Conservation (phyloP, 2,797 vertebrate genomes). For the Neosalanx taihuensis region DNA sequence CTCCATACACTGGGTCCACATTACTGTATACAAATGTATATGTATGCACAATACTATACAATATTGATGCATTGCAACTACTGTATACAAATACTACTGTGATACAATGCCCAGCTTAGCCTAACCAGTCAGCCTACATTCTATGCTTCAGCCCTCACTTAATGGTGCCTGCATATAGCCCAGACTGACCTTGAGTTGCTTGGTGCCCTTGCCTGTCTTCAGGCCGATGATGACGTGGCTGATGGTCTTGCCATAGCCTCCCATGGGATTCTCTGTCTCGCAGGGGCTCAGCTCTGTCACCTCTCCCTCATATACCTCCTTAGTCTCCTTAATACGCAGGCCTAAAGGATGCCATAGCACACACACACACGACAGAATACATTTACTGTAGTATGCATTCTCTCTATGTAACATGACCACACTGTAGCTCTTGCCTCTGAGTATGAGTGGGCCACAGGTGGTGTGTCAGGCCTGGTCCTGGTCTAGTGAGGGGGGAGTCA, state of each 20-base stretch:
- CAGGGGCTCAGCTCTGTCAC: slow-evolving; percentile 97
- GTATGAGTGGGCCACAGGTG: slow-evolving; percentile 54
- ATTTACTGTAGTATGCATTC: background rate
- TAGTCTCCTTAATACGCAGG: slow-evolving; percentile 96
- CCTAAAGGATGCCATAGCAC: slow-evolving; percentile 62
- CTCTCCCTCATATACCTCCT: slow-evolving; percentile 99
- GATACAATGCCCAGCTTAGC: too few species aligned
- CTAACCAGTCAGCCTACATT: too few species aligned
- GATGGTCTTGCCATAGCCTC: slow-evolving; percentile 97
- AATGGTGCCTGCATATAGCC: too few species aligned
- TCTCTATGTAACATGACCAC: slow-evolving; percentile 46
- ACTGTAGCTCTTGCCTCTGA: slow-evolving; percentile 22
- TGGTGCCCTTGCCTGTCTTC: slow-evolving; percentile 97
- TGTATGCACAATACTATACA: too few species aligned
- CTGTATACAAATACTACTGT: too few species aligned
- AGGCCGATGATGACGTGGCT: slow-evolving; percentile 97
- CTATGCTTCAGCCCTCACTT: too few species aligned
- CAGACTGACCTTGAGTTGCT: slow-evolving; percentile 88
- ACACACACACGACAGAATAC: background rate
- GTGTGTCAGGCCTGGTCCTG: slow-evolving; percentile 35
- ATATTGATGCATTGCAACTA: too few species aligned
- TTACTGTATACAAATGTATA: too few species aligned
- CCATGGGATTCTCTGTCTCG: slow-evolving; percentile 99
- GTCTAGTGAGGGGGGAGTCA: background rate
- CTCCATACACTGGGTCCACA: too few species aligned